These are phyloP conservation scores for Calidris pugnax DNA, from an alignment of 2,113 vertebrate species.

Conservation along the genomic window DNA sequence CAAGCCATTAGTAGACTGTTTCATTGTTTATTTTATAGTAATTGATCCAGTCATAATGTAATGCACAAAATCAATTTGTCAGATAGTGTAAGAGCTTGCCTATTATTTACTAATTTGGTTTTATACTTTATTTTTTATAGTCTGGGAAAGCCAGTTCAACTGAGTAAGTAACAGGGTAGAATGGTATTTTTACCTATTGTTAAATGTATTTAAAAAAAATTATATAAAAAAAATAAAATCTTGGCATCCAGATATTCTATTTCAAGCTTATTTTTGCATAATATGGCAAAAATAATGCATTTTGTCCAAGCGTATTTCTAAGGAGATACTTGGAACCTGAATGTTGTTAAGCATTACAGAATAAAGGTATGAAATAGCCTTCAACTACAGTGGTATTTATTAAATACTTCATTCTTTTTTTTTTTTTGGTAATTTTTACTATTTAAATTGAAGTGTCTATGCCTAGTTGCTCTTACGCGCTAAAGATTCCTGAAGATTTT, in stretches of 20 bases:
- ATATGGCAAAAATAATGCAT: not conserved
- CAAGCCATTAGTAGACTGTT: not conserved
- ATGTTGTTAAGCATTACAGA: not conserved
- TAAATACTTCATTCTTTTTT: rapidly evolving
- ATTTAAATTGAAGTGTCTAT: not conserved
- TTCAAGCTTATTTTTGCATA: not conserved
- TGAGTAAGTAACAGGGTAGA: not conserved
- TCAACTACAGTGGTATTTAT: not conserved
- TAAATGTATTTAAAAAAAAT: not conserved
- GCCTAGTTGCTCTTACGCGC: not conserved
- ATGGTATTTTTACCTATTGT: not conserved
- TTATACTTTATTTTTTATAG: not conserved
- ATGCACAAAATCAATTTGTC: not conserved
- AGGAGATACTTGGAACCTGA: not conserved
- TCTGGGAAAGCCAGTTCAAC: not conserved
- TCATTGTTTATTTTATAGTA: not conserved
- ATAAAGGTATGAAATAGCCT: not conserved
- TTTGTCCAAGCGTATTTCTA: not conserved
- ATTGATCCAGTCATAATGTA: not conserved
- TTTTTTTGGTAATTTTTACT: not conserved
- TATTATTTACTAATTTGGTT: not conserved
- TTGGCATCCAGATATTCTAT: not conserved
- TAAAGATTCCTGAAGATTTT: not conserved
- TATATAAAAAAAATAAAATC: not conserved
- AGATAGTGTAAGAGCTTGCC: not conserved